A percentile compares a stretch with the other conserved stretches of the same genome.
Conservation (phyloP, 2,113 vertebrate genomes). For the Entomyzon cyanotis region DNA sequence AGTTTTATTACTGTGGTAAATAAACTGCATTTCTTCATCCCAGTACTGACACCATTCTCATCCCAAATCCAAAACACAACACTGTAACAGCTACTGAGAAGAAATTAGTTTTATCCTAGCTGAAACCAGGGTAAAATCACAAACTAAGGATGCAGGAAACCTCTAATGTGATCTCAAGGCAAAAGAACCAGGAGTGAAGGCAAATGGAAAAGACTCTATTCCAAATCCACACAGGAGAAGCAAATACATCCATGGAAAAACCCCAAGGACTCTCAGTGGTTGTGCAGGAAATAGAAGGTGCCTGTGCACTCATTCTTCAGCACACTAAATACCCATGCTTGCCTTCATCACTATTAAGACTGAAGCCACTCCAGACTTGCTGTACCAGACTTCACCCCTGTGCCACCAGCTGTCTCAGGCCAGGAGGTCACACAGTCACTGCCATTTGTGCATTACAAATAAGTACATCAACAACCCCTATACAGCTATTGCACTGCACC, state of each 20-base stretch:
- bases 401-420: background rate
- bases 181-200: background rate
- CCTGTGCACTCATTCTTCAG: fast-evolving
- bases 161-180: background rate
- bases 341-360: background rate
- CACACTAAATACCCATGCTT: background rate
- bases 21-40: background rate
- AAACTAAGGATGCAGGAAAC: background rate
- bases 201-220: background rate
- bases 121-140: background rate
- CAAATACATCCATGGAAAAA: fast-evolving
- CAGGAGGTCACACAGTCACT: background rate
- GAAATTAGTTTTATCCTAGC: background rate
- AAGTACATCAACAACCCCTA: background rate
- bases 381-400: background rate
- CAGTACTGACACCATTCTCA: background rate
- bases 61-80: background rate
- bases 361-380: background rate
- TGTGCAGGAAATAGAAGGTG: background rate
- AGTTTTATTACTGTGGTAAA: background rate
- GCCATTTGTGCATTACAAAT: background rate
- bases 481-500: background rate
- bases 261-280: background rate
- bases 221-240: background rate
- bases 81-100: background rate